phyloP scores from a whole-genome alignment of 2,888 invertebrate species.

The Catocala nupta region DNA sequence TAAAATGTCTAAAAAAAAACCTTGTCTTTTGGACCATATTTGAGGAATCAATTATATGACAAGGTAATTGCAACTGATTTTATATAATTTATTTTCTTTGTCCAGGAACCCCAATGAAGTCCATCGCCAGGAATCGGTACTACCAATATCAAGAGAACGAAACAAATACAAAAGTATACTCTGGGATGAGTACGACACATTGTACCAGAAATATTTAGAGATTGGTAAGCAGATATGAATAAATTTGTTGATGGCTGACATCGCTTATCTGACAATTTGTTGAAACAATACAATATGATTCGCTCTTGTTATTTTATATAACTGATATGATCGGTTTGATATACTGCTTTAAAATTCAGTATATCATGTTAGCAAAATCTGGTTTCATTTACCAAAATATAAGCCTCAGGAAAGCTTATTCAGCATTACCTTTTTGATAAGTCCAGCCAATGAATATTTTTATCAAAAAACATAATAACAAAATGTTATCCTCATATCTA shows the following conservation, averaged over 20 bases:
- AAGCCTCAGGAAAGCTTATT: not conserved
- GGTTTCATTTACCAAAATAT: too few species aligned
- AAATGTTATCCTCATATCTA: conserved; percentile 32
- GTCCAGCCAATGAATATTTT: conserved; percentile 4
- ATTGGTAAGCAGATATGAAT: conserved; percentile 90
- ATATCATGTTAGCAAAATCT: too few species aligned
- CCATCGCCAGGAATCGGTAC: conserved; percentile 91
- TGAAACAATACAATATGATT: not conserved
- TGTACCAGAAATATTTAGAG: conserved; percentile 97
- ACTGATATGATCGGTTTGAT: conserved; percentile 6
- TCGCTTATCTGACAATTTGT: not conserved
- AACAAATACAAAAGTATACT: conserved; percentile 94
- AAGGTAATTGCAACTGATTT: too few species aligned
- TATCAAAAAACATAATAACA: conserved; percentile 29
- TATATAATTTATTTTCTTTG: conserved; percentile 23
- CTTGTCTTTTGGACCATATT: too few species aligned
- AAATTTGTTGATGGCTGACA: not conserved
- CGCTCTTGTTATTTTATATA: conserved; percentile 1
- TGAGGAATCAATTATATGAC: too few species aligned
- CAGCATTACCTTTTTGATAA: not conserved
- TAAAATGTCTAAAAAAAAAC: too few species aligned
- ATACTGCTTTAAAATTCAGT: not conserved
- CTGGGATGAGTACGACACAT: conserved; percentile 97
- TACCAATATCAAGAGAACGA: conserved; percentile 94
- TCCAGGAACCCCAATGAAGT: conserved; percentile 94